These are phyloP conservation scores for Sinocyclocheilus grahami DNA, from an alignment of 2,113 vertebrate genomes.

Conservation along the genomic window DNA sequence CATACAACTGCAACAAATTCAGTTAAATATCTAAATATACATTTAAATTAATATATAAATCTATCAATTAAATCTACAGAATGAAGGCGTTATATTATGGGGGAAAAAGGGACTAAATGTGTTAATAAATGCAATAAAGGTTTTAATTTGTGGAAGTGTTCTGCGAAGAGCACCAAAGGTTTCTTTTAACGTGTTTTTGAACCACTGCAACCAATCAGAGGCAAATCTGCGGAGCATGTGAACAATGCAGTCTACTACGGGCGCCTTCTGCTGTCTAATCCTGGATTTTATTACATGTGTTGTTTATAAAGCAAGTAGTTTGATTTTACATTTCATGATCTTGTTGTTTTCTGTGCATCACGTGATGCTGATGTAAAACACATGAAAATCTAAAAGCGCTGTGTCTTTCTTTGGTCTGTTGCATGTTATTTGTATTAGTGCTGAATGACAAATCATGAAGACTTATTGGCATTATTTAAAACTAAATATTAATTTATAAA, in stretches of 20 bases:
- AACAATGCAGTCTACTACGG: background rate
- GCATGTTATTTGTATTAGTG: background rate
- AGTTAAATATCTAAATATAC: too few relatives aligned
- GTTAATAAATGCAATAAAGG: background rate
- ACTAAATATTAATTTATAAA: background rate
- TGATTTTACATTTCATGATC: background rate
- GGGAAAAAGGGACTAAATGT: too few relatives aligned
- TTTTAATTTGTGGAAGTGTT: too few relatives aligned
- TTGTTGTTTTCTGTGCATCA: background rate
- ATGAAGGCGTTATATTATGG: too few relatives aligned
- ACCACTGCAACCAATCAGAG: too few relatives aligned
- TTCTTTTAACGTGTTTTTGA: background rate
- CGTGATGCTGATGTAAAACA: background rate
- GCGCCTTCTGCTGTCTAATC: background rate
- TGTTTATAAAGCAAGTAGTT: background rate
- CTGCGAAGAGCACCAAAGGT: background rate
- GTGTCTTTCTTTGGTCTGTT: background rate
- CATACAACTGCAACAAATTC: too few relatives aligned
- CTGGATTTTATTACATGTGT: background rate
- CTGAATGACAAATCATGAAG: background rate
- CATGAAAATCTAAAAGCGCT: background rate
- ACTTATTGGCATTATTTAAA: slow-evolving; percentile 48
- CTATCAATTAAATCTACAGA: too few relatives aligned
- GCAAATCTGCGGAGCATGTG: too few relatives aligned
- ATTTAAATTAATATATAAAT: too few relatives aligned